Percentiles rank a stretch among this genome's conserved stretches.
Evolutionary conservation across 1,140 invertebrate species (phyloP).

Genomic region (Epicauta chinensis): DNA sequence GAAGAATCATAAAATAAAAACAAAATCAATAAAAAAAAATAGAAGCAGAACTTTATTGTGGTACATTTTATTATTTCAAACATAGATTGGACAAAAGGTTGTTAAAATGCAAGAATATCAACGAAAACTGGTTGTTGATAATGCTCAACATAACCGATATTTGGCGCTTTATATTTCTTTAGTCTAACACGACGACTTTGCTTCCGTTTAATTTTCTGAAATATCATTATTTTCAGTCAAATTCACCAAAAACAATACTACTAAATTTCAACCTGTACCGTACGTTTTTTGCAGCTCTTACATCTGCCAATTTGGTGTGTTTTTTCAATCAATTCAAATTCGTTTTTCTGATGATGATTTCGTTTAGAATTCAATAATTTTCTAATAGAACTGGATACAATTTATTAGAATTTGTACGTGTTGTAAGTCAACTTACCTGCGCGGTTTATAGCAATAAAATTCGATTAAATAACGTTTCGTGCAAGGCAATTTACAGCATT

Average conservation of each 20-base stretch:
- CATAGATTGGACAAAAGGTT: too few species aligned
- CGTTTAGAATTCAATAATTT: conserved; percentile 1
- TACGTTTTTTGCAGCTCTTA: not conserved
- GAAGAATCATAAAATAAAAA: too few species aligned
- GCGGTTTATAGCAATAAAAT: conserved; percentile 4
- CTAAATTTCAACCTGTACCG: not conserved
- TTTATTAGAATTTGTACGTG: not conserved
- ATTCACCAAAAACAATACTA: too few species aligned
- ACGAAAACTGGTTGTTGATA: conserved; percentile 5
- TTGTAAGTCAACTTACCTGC: not conserved
- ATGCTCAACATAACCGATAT: conserved; percentile 5
- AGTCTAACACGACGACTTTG: not conserved
- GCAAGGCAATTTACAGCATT: conserved; percentile 5
- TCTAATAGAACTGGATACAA: not conserved
- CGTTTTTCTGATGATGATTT: not conserved
- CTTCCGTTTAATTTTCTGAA: not conserved
- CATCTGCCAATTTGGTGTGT: not conserved
- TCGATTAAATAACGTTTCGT: conserved; percentile 3
- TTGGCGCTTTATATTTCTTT: conserved; percentile 1
- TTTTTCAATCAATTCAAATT: too few species aligned
- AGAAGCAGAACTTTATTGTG: too few species aligned
- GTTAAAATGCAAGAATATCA: too few species aligned
- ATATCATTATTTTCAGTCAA: not conserved
- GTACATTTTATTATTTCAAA: too few species aligned
- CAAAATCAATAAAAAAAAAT: too few species aligned